These are phyloP conservation scores for Chrysochloris asiatica DNA, from an alignment of 2,113 vertebrate species.

Conservation along the genomic window DNA sequence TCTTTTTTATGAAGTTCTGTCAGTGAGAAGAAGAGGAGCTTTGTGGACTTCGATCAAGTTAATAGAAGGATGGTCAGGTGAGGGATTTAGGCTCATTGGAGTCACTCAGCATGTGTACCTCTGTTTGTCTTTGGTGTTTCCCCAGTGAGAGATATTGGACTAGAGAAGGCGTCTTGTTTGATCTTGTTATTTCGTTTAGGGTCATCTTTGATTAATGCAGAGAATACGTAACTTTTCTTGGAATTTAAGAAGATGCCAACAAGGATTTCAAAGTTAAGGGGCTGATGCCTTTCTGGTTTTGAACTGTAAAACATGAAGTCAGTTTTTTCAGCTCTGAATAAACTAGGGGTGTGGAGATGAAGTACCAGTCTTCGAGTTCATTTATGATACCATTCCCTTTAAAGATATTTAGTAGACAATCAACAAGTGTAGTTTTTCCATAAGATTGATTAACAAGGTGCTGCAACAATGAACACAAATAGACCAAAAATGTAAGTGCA, in stretches of 20 bases:
- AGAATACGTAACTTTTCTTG: background rate
- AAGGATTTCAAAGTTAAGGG: background rate
- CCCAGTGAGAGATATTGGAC: background rate
- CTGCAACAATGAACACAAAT: too few relatives aligned
- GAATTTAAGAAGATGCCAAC: background rate
- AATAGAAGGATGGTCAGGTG: background rate
- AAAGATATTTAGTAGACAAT: too few relatives aligned
- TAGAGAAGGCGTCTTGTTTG: background rate
- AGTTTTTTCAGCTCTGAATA: background rate
- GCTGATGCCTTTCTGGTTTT: background rate
- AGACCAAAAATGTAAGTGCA: too few relatives aligned
- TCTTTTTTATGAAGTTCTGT: background rate
- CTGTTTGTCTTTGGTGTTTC: background rate
- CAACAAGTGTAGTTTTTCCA: too few relatives aligned
- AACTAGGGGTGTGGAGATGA: background rate
- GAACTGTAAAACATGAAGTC: rapidly evolving
- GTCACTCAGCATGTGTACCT: background rate
- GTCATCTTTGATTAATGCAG: background rate
- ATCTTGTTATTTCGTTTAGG: background rate
- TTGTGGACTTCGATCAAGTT: background rate
- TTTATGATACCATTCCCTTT: background rate
- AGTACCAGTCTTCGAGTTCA: background rate
- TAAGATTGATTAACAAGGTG: too few relatives aligned
- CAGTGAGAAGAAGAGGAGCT: background rate
- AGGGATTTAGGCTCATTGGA: background rate